Base-by-base conservation (phyloP, 1,140 invertebrate genomes). In the Xylocopa sonorina region DNA sequence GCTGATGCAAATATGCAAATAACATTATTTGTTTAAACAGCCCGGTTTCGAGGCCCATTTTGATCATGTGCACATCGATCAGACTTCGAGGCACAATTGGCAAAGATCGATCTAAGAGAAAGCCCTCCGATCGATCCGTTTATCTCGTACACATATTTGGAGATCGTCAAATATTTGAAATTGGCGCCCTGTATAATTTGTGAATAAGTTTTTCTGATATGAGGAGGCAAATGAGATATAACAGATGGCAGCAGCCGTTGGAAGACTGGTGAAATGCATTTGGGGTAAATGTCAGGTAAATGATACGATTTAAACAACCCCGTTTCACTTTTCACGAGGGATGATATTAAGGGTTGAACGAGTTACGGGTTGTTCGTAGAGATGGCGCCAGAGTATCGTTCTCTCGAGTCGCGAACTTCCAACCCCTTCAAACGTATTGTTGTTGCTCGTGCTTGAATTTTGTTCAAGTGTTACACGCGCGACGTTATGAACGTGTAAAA, bases 311-410 rank as follows among this genome's bases (percentile, higher is more conserved):
- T 84, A 84, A 77, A 84, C 82, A 62, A 76, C 53, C 32, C 60
- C 21, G 71, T 68, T 57, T 83, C 69, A 51, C 41, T 55, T 68
- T 74, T 80, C 50, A 60, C 67, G 60, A 76, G 80, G 74, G 83
- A 72, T 75, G 76, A 57, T 82, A 80, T 75, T 43, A 60, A 32
- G 82, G 83, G 80, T 60, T 12, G 77, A 50, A 79, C 32, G 57
- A 53, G 69, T 85, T 92, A 80, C 32, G 10, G 5, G 64, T 27
- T 53, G 78, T 79, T 68, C 7, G 7, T 64, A 82, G 29, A 87
- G 91, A 91, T 92, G 91, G 89, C 90, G 88, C 85, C 83, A 88
- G 73, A 14, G 34, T 80, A 69, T 55, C 21, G 66, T 83, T 84
- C 50, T n/a, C 46, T 14, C 5, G 21, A 12, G 27, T 71, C 6